Evolutionary conservation across 2,797 vertebrate species (phyloP), one percentile per base, ranked within the genome.

Genomic region (Myotis pilosus): DNA sequence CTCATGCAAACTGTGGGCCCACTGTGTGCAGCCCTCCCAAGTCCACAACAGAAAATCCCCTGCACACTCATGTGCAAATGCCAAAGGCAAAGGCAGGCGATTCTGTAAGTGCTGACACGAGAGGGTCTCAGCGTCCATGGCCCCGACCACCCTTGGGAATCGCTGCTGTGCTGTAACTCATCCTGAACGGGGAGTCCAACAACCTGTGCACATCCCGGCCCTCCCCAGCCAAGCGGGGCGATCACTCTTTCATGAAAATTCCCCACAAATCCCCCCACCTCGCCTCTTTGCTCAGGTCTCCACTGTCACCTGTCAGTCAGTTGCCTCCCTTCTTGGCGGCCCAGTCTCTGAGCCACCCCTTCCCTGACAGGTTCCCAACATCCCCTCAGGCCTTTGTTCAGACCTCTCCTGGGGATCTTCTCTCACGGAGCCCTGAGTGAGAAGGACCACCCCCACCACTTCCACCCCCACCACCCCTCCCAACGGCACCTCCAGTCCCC

Each of bases 401-500:
- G 47, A 33, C 16, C 44, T 87, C 49, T 44, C 53, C 60, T 55
- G 12, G 25, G 53, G 36, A 38, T 33, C 55, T 75, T 47, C 30
- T 28, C 33, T 87, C 68, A n/a, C 7, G 33, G 6, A 5, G 8
- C 15, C 85, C 57, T 20, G 41, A 68, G 53, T 41, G 66, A 87
- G 87, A 86, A 95, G n/a, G 53, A 64, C 22, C 68, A 78, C 22
- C 19, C 6, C 4, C 7, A 7, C 20, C 36, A 33, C 11, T 13
- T 25, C 23, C 0, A 49, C 28, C 9, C 25, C 23, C 44, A 16
- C 8, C 2, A 0, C 23, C 49, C 15, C 47, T 28, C 44, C 23
- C 12, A 28, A 23, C 1, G 13, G 0, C 64, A 81, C 4, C 8
- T 15, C 11, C 49, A 64, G 17, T 69, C 47, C 33, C 71, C 44